These are phyloP conservation scores for Scomber colias DNA, from an alignment of 2,113 vertebrate genomes.

Conservation along the genomic window DNA sequence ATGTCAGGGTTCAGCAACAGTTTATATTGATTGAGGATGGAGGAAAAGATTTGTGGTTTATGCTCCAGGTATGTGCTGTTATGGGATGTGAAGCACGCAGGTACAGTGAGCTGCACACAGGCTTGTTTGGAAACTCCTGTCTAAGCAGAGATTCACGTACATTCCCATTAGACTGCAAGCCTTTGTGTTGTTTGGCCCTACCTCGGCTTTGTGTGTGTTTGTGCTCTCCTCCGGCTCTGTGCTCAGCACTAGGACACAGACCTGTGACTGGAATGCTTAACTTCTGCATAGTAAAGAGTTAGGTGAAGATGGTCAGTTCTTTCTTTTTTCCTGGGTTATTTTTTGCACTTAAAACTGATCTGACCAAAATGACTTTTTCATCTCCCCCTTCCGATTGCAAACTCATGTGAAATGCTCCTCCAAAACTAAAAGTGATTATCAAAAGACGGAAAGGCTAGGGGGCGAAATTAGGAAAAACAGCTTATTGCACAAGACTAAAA, in stretches of 20 bases:
- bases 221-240: neutral
- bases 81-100: neutral
- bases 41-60: neutral
- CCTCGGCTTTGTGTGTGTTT: conserved; percentile 1
- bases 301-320: neutral
- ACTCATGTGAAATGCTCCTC: neutral
- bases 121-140: neutral
- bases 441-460: conserved; percentile 19
- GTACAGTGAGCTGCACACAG: neutral
- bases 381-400: neutral
- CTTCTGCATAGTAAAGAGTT: neutral
- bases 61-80: no score
- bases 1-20: no score
- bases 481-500: conserved; percentile 22
- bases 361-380: neutral
- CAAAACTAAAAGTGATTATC: conserved; percentile 4
- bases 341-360: no score
- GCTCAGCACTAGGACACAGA: neutral
- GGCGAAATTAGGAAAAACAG: neutral
- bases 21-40: no score
- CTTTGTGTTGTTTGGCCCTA: neutral
- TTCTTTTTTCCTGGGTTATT: neutral
- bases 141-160: neutral
- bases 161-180: neutral
- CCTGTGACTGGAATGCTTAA: neutral